Base-by-base conservation (phyloP, 2,797 vertebrate genomes). In the Cynodonichthys magdalenae region DNA sequence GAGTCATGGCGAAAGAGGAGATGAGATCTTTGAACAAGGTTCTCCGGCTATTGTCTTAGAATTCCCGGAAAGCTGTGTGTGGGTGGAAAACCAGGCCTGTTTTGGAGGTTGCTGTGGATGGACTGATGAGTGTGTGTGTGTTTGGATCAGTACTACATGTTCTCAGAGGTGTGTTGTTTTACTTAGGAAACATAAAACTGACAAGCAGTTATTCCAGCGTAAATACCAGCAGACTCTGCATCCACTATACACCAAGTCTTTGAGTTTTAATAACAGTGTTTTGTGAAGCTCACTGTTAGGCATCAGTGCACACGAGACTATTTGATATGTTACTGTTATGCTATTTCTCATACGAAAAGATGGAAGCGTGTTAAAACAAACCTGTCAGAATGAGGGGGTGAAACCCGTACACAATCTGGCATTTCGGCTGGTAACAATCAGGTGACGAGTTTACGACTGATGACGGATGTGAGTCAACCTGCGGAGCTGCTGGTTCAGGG, bases 61-160 rank as follows among this genome's bases (percentile, higher is more conserved):
- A 75, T 91, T 91, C 88, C 86, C 68, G 84, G 84, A 62, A 90
- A 87, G 77, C 56, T 80, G 75, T 79, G 80, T 18, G 79, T 84
- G 77, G 80, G 84, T 53, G 76, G 74, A 75, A 75, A 63, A 75
- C 53, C 48, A 46, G 64, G 54, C 63, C 14, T 85, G 52, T 76
- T 75, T 19, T 53, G 63, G 49, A 67, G 46, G 1, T 63, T 55
- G 44, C 63, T 42, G 56, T 15, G 31, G 27, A 54, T 69, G 17
- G 61, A 15, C 45, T 50, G 31, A 4, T 58, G 36, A 28, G 48
- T 49, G 45, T 47, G 34, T 45, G 24, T 63, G 31, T 55, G 47
- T 60, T 10, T 56, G 29, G 19, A 20, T 19, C 67, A 31, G 28
- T 41, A 48, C 8, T 71, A 19, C 34, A 12, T 28, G 12, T 53